Percentiles rank a stretch among this genome's conserved stretches.
These are phyloP conservation scores for Zonitis immaculata DNA, from an alignment of 2,888 invertebrate genomes.

Conservation along the genomic window DNA sequence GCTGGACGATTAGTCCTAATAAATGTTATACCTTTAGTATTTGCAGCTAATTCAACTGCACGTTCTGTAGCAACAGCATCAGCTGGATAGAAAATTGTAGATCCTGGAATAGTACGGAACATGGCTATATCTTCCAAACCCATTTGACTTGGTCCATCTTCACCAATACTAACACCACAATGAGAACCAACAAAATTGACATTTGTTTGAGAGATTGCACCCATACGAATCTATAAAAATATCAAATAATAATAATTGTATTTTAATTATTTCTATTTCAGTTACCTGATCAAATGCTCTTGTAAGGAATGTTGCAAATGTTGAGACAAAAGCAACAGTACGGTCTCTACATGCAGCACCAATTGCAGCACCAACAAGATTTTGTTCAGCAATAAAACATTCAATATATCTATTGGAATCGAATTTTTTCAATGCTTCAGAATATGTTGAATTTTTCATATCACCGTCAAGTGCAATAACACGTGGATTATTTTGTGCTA, in stretches of 20 bases:
- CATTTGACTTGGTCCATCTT: constrained; percentile 99
- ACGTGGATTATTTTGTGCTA: constrained; percentile 67
- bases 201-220: constrained; percentile 97
- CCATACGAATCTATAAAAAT: constrained; percentile 90
- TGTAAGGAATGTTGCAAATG: constrained; percentile 97
- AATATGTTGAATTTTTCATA: constrained; percentile 98
- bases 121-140: constrained; percentile 96
- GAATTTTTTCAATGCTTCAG: constrained; percentile 81
- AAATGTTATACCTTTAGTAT: constrained; percentile 88
- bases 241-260: too few relatives aligned
- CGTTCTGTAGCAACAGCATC: constrained; percentile 95
- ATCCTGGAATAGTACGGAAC: constrained; percentile 87
- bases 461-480: constrained; percentile 96
- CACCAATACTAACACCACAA: constrained; percentile 97
- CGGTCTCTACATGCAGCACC: constrained; percentile 92
- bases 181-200: constrained; percentile 96
- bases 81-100: constrained; percentile 73
- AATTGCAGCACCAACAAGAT: constrained; percentile 91
- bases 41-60: constrained; percentile 93
- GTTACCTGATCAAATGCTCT: constrained; percentile 90
- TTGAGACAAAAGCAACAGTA: constrained; percentile 90
- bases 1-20: constrained; percentile 93
- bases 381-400: constrained; percentile 99
- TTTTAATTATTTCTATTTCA: background rate
- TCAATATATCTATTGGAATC: constrained; percentile 80